phyloP scores from a whole-genome alignment of 2,797 vertebrate species.

The Clarias platycephalus region DNA sequence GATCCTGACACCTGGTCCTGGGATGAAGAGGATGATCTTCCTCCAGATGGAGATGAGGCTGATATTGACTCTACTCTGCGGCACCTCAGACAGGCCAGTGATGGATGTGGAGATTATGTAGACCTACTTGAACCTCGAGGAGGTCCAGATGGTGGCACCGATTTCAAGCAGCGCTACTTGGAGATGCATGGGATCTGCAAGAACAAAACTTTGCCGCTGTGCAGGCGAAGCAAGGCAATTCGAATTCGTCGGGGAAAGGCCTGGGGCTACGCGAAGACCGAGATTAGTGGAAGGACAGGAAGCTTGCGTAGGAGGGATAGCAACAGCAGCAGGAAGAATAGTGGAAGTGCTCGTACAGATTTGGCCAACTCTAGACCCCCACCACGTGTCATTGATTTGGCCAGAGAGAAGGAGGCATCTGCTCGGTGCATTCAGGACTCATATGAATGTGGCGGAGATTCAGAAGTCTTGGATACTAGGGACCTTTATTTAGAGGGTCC shows the following conservation, averaged over 20 bases:
- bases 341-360: slow-evolving; percentile 55
- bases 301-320: slow-evolving; percentile 69
- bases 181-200: slow-evolving; percentile 79
- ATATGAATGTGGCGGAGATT: slow-evolving; percentile 64
- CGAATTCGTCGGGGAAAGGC: slow-evolving; percentile 78
- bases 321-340: slow-evolving; percentile 43
- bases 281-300: slow-evolving; percentile 59
- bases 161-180: slow-evolving; percentile 73
- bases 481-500: slow-evolving; percentile 62
- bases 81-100: slow-evolving; percentile 64
- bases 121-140: slow-evolving; percentile 82
- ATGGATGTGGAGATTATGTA: slow-evolving; percentile 82
- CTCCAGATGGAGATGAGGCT: slow-evolving; percentile 60
- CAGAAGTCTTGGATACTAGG: slow-evolving; percentile 52
- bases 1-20: slow-evolving; percentile 77
- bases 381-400: slow-evolving; percentile 53
- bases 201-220: slow-evolving; percentile 83
- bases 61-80: slow-evolving; percentile 55
- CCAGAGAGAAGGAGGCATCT: slow-evolving; percentile 58
- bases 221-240: slow-evolving; percentile 78
- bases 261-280: slow-evolving; percentile 77
- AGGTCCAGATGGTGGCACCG: slow-evolving; percentile 75
- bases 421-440: slow-evolving; percentile 64
- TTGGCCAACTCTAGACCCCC: slow-evolving; percentile 53
- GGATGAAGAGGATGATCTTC: slow-evolving; percentile 75